Evolutionary conservation across 2,113 vertebrate genomes (phyloP).

Genomic region (Periophthalmodon schlosseri): DNA sequence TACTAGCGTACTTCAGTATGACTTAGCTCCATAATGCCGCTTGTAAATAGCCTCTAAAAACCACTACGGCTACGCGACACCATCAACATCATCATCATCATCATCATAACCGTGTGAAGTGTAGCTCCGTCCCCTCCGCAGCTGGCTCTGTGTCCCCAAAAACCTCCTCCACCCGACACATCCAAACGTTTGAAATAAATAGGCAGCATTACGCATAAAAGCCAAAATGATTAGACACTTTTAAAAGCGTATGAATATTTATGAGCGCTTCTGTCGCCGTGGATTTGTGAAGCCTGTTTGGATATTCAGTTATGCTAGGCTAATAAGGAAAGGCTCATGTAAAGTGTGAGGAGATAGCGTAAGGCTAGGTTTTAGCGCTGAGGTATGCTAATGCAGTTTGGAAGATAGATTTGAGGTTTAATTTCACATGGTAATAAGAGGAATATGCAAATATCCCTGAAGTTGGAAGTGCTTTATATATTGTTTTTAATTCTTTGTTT

Average conservation of each 20-base stretch:
- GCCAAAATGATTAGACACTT: constrained; percentile 72
- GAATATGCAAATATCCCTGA: neutral
- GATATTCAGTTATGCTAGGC: constrained; percentile 44
- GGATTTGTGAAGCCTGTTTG: constrained; percentile 54
- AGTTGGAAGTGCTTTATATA: no score
- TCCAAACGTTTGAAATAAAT: constrained; percentile 69
- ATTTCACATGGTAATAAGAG: neutral
- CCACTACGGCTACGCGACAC: neutral
- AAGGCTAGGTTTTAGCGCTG: neutral
- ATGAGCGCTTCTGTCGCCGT: constrained; percentile 61
- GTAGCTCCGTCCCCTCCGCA: constrained; percentile 22
- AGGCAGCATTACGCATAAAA: constrained; percentile 73
- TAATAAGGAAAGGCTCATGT: constrained; percentile 35
- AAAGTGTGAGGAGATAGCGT: neutral
- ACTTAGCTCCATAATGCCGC: constrained; percentile 24
- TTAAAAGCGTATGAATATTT: constrained; percentile 79
- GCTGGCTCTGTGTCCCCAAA: constrained; percentile 41
- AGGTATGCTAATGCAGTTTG: neutral
- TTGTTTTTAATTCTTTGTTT: no score
- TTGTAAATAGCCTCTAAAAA: constrained; percentile 23
- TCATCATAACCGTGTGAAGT: constrained; percentile 26
- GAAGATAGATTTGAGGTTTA: no score
- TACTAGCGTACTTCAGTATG: constrained; percentile 2
- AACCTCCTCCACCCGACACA: constrained; percentile 50
- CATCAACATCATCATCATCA: constrained; percentile 25